phyloP scores from a whole-genome alignment of 2,113 vertebrate species.

The Cyanistes caeruleus region DNA sequence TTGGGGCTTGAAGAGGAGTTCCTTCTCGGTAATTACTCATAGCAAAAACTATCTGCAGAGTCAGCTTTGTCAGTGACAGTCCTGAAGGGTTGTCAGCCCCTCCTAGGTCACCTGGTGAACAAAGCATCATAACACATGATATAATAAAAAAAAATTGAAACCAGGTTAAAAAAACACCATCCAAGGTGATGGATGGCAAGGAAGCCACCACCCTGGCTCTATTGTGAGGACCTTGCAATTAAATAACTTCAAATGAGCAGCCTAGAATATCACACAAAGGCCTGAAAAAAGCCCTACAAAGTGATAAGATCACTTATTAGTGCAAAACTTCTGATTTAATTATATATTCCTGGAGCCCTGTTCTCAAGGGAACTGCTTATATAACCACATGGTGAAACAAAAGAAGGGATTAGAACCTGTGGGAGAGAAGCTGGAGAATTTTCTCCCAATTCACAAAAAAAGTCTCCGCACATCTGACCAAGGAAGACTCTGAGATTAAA shows the following conservation, averaged over 20 bases:
- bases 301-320: constrained; percentile 65
- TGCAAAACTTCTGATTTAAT: constrained; percentile 73
- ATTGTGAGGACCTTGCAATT: constrained; percentile 64
- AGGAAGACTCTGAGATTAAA: not conserved
- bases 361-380: constrained; percentile 72
- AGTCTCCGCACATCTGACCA: not conserved
- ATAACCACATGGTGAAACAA: constrained; percentile 68
- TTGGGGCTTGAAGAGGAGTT: constrained; percentile 38
- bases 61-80: constrained; percentile 13
- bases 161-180: not conserved
- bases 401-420: constrained; percentile 70
- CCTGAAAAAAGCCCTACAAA: constrained; percentile 62
- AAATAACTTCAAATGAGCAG: not conserved
- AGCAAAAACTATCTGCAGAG: not conserved
- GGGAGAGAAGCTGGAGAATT: constrained; percentile 48
- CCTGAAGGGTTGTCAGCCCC: constrained; percentile 48
- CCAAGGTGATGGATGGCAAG: not conserved
- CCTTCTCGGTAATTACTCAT: not conserved
- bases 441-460: constrained; percentile 23
- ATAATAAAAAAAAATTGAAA: not conserved
- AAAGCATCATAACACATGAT: not conserved
- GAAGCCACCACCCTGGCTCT: not conserved
- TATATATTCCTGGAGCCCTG: constrained; percentile 61
- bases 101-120: constrained; percentile 27
- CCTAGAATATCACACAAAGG: constrained; percentile 61